Evolutionary conservation across 2,888 invertebrate species (phyloP), one percentile per base, ranked within the genome.

Genomic region (Chymomyza amoena): DNA sequence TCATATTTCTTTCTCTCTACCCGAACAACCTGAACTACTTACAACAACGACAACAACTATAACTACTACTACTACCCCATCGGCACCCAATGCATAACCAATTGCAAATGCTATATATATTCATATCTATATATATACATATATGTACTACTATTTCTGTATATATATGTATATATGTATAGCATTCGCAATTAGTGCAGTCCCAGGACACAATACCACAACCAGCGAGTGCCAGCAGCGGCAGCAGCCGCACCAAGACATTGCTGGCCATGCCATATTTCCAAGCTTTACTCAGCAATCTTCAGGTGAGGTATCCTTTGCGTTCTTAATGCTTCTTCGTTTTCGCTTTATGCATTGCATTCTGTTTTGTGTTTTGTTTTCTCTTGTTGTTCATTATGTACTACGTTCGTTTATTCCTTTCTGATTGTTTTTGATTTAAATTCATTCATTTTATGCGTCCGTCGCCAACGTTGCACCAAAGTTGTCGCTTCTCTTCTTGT

Each of bases 271-370:
- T 95, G 93, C 95, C 95, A 80, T 94, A 95, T 91, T 94, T 95
- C 90, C 94, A 94, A 91, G 93, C 93, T 90, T 93, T 95, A 86
- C 93, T 95, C 89, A 93, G 94, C 87, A 94, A 94, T 89, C 92
- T 95, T 89, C 95, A 95, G 95, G 95, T 95, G 94, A 95, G 95
- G 91, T 77, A 80, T 69, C 69, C 63, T 59, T 66, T 54, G 51
- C 63, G 56, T 52, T 51, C 36, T 32, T 75, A 75, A 20, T 50
- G n/a, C 51, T 61, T 45, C 20, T 61, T 61, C 15, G 16, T 64
- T 64, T 56, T 64, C 32, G 63, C 52, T 32, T 25, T 51, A 16
- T 20, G n/a, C 18, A 52, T 61, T 54, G 61, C 61, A 57, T 18
- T 57, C 20, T 13, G 15, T 57, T 57, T 57, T 57, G 57, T 57